phyloP scores from a whole-genome alignment of 2,797 vertebrate species.

The Geotrypetes seraphini region DNA sequence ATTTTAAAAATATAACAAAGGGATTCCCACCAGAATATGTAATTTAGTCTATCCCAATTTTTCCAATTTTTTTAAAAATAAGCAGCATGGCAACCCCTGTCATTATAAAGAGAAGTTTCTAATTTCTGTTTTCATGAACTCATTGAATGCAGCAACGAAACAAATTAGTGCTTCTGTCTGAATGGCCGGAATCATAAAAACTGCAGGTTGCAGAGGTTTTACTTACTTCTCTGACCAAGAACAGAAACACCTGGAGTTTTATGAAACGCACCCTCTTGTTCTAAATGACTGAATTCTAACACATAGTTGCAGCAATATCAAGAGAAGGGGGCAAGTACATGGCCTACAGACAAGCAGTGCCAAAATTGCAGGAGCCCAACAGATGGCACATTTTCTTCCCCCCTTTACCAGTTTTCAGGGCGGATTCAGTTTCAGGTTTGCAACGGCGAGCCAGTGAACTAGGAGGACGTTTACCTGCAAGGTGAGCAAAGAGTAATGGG shows the following conservation, averaged over 20 bases:
- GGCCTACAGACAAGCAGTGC: slow-evolving; percentile 11
- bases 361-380: slow-evolving; percentile 30
- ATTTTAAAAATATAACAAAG: too few relatives aligned
- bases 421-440: slow-evolving; percentile 39
- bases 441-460: slow-evolving; percentile 33
- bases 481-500: slow-evolving; percentile 43
- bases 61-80: too few relatives aligned
- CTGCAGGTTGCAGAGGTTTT: not conserved
- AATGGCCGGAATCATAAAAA: not conserved
- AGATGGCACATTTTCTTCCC: slow-evolving; percentile 27
- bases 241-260: slow-evolving; percentile 14
- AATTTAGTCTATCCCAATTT: too few relatives aligned
- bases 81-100: too few relatives aligned
- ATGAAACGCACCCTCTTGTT: slow-evolving; percentile 8
- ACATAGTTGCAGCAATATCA: slow-evolving; percentile 14
- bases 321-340: slow-evolving; percentile 9
- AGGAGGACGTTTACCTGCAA: slow-evolving; percentile 54
- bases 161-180: not conserved
- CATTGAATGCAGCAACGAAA: too few relatives aligned
- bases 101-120: too few relatives aligned
- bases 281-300: slow-evolving; percentile 16
- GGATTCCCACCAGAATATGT: too few relatives aligned
- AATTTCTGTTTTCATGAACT: too few relatives aligned
- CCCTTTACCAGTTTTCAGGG: slow-evolving; percentile 41
- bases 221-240: not conserved